These are phyloP conservation scores for Hapalemur alaotrensis DNA, from an alignment of 2,797 vertebrate species.

Conservation along the genomic window DNA sequence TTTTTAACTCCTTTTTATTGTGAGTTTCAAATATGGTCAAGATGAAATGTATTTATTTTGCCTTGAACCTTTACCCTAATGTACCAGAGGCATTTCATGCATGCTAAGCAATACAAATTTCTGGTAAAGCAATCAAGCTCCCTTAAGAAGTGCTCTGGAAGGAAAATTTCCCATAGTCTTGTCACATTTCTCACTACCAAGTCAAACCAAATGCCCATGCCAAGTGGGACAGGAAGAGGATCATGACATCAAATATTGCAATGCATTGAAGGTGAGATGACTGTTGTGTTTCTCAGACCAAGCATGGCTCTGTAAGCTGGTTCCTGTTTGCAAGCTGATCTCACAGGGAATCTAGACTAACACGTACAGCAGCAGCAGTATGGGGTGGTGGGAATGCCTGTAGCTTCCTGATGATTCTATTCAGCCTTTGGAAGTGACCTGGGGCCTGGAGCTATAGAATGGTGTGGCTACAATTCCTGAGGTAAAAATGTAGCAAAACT, in stretches of 20 bases:
- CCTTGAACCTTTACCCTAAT: not conserved
- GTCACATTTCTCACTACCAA: conserved; percentile 20
- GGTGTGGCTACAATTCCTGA: not conserved
- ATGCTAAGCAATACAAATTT: not conserved
- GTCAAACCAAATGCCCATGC: not conserved
- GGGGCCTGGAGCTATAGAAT: not conserved
- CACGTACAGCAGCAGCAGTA: not conserved
- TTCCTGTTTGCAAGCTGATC: not conserved
- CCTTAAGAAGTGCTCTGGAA: not conserved
- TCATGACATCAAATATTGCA: not conserved
- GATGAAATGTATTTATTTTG: not conserved
- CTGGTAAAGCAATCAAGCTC: not conserved
- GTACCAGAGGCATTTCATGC: not conserved
- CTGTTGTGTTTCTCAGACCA: not conserved
- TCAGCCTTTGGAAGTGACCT: not conserved
- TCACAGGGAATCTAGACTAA: not conserved
- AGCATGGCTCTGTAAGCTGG: not conserved
- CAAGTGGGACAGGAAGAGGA: not conserved
- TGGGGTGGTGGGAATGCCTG: not conserved
- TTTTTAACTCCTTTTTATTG: not conserved
- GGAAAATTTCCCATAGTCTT: not conserved
- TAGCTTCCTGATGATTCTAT: not conserved
- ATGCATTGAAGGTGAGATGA: not conserved
- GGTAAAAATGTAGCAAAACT: not conserved
- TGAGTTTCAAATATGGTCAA: not conserved